Conservation (phyloP, 2,113 vertebrate genomes). For the Corydoras sp. region DNA sequence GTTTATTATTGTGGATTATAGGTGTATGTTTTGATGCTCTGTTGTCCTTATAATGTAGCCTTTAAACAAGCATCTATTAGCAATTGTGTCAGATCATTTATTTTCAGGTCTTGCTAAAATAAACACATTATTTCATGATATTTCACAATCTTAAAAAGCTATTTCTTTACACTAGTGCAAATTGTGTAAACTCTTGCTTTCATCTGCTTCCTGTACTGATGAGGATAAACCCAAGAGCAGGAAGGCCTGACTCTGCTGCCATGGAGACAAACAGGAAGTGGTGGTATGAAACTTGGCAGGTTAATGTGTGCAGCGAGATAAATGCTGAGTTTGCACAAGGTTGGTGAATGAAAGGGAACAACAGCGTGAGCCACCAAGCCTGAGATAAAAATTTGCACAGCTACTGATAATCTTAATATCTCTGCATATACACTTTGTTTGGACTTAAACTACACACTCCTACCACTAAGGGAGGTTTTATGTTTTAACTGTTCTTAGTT, state of each 20-base stretch:
- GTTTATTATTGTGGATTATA: no score
- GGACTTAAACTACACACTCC: neutral
- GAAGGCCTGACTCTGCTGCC: constrained; percentile 61
- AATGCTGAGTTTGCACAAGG: constrained; percentile 23
- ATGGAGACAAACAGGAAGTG: constrained; percentile 70
- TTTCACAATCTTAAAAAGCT: no score
- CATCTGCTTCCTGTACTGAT: constrained; percentile 33
- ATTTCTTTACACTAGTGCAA: no score
- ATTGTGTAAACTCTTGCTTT: no score
- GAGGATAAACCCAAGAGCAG: constrained; percentile 49
- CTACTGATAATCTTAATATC: neutral
- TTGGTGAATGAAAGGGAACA: constrained; percentile 23
- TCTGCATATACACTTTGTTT: no score
- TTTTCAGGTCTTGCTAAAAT: no score
- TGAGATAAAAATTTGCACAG: neutral
- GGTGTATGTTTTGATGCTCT: no score
- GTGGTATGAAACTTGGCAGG: constrained; percentile 60
- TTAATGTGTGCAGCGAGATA: constrained; percentile 49
- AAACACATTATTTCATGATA: no score
- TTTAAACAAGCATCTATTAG: no score
- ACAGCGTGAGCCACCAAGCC: constrained; percentile 28
- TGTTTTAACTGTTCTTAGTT: no score
- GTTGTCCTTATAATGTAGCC: no score
- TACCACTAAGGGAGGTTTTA: neutral
- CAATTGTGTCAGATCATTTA: no score